Percentiles rank a stretch among this genome's conserved stretches.
Conservation (phyloP, 2,113 vertebrate genomes). For the Vireo altiloquus region DNA sequence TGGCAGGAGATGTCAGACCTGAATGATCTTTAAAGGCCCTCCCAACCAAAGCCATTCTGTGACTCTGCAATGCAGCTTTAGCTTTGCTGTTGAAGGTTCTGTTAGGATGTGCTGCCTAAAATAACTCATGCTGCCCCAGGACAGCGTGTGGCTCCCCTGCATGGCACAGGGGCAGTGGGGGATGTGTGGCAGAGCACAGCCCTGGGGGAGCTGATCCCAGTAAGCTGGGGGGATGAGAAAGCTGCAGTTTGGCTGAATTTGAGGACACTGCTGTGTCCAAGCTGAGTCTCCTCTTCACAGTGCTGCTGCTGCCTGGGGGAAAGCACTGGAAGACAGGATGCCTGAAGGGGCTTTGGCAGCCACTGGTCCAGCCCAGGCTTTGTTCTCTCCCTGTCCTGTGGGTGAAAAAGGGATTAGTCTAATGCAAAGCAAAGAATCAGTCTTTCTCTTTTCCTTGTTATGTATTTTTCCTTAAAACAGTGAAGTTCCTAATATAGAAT, state of each 20-base stretch:
- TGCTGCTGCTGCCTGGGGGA: background rate
- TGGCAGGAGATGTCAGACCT: background rate
- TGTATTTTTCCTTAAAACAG: conserved; percentile 13
- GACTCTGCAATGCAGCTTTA: background rate
- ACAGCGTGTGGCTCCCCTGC: accelerated
- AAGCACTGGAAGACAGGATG: accelerated
- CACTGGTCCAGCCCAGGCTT: background rate
- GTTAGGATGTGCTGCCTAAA: background rate
- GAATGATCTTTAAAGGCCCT: background rate
- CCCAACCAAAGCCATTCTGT: background rate
- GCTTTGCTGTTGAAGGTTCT: background rate
- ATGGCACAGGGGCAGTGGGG: accelerated
- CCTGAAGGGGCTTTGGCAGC: background rate
- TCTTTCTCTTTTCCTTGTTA: background rate
- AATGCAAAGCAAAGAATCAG: background rate
- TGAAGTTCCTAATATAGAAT: background rate
- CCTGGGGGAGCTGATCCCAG: background rate
- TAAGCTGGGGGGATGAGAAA: background rate
- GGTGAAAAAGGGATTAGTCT: background rate
- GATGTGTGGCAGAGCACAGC: accelerated
- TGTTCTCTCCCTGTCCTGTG: background rate
- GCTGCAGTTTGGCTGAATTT: background rate
- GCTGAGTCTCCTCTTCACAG: background rate
- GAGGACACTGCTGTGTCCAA: background rate
- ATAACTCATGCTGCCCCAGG: background rate